Percentiles rank a stretch among this genome's conserved stretches.
Conservation (phyloP, 2,797 vertebrate genomes). For the Hylomyscus alleni region DNA sequence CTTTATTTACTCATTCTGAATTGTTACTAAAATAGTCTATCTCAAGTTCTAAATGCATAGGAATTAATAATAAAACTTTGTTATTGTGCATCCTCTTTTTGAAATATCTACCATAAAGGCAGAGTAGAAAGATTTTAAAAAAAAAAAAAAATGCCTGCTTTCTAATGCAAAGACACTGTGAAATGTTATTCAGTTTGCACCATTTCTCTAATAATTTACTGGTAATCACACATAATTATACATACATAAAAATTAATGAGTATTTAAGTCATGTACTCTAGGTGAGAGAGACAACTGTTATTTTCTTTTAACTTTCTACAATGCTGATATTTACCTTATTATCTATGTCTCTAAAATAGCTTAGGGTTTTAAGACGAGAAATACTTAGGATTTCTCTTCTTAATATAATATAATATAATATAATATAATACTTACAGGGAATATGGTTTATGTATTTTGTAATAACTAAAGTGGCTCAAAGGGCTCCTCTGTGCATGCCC, state of each 20-base stretch:
- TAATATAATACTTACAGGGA: conserved; percentile 65
- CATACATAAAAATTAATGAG: conserved; percentile 35
- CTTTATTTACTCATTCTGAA: not conserved
- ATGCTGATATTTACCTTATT: conserved; percentile 70
- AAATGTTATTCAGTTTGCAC: conserved; percentile 20
- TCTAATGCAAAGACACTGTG: not conserved
- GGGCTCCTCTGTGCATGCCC: accelerated
- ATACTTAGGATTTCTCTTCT: conserved; percentile 57
- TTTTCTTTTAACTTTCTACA: conserved; percentile 61
- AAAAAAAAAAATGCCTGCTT: conserved; percentile 26
- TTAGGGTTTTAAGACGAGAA: conserved; percentile 68
- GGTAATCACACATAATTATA: not conserved
- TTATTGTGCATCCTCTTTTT: not conserved
- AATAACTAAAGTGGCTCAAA: conserved; percentile 22
- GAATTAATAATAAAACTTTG: not conserved
- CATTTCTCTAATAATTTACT: conserved; percentile 64
- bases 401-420: not conserved
- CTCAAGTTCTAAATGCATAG: conserved; percentile 31
- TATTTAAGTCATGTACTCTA: conserved; percentile 24
- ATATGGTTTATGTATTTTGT: conserved; percentile 70
- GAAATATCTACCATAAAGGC: not conserved
- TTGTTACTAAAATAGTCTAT: not conserved
- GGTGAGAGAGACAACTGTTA: conserved; percentile 20
- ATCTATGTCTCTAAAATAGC: conserved; percentile 67
- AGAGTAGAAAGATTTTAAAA: not conserved